Percentiles rank a stretch among this genome's conserved stretches.
Evolutionary conservation across 1,140 invertebrate species (phyloP).

Genomic region (Riptortus pedestris): DNA sequence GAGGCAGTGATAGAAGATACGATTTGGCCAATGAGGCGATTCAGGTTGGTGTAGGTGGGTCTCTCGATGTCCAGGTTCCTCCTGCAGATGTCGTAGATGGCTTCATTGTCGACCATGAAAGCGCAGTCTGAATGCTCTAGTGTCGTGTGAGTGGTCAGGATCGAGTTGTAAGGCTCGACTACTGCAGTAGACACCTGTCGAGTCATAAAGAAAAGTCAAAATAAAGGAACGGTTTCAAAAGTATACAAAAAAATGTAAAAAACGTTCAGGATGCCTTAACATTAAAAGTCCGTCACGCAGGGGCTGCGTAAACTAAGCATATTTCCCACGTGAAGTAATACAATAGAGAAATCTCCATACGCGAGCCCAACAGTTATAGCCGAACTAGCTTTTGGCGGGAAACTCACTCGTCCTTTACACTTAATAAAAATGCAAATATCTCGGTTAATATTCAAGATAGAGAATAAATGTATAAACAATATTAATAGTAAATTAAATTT

Average conservation of each 20-base stretch:
- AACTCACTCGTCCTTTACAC: too few species aligned
- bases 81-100: conserved; percentile 84
- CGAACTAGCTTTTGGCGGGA: too few species aligned
- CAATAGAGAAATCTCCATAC: too few species aligned
- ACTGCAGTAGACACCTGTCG: conserved; percentile 69
- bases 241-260: neutral
- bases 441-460: too few species aligned
- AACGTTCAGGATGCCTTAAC: too few species aligned
- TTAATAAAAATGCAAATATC: too few species aligned
- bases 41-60: conserved; percentile 69
- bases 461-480: too few species aligned
- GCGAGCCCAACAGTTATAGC: too few species aligned
- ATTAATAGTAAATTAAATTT: too few species aligned
- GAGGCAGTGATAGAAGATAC: conserved; percentile 80
- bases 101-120: conserved; percentile 85
- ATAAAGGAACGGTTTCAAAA: neutral
- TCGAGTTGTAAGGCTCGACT: conserved; percentile 83
- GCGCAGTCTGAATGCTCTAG: conserved; percentile 77
- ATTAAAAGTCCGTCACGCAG: too few species aligned
- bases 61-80: conserved; percentile 78
- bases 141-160: conserved; percentile 66
- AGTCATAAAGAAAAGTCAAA: neutral
- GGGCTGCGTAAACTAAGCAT: too few species aligned
- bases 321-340: too few species aligned
- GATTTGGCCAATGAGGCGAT: conserved; percentile 72